Percentiles rank a stretch among this genome's conserved stretches.
Conservation (phyloP, 1,140 invertebrate species). For the Antheraea pernyi region DNA sequence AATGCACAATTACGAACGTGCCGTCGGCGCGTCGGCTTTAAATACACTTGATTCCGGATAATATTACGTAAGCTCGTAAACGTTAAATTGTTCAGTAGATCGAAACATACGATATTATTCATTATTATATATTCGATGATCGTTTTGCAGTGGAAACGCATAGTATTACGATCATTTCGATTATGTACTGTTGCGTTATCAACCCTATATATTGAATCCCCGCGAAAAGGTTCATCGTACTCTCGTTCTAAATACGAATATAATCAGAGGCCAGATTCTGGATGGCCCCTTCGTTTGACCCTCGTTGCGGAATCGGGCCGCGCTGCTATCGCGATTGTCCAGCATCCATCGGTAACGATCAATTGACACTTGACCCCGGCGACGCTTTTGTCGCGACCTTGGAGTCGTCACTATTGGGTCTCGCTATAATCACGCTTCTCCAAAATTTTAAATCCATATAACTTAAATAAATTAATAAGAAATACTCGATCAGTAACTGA, state of each 20-base stretch:
- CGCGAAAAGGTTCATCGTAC: constrained; percentile 38
- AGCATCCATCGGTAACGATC: constrained; percentile 61
- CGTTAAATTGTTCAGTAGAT: neutral
- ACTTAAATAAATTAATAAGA: neutral
- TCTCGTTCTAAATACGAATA: constrained; percentile 41
- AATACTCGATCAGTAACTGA: neutral
- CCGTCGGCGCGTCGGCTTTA: neutral
- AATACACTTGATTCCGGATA: neutral
- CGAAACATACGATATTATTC: neutral
- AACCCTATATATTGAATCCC: neutral
- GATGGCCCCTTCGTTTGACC: constrained; percentile 65
- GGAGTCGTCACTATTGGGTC: constrained; percentile 56
- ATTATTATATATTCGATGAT: neutral
- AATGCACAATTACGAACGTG: constrained; percentile 19
- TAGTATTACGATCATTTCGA: neutral
- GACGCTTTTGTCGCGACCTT: constrained; percentile 62
- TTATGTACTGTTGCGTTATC: neutral
- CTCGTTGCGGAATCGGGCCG: constrained; percentile 53
- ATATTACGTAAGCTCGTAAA: constrained; percentile 11
- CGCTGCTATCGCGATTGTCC: constrained; percentile 59
- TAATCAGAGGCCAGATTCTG: constrained; percentile 51
- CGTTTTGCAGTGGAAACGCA: neutral
- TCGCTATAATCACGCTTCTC: constrained; percentile 34
- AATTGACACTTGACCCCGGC: constrained; percentile 71
- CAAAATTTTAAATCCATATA: constrained; percentile 21